These are phyloP conservation scores for Disparrhopalites patrizii DNA, from an alignment of 2,888 invertebrate species.

Conservation along the genomic window DNA sequence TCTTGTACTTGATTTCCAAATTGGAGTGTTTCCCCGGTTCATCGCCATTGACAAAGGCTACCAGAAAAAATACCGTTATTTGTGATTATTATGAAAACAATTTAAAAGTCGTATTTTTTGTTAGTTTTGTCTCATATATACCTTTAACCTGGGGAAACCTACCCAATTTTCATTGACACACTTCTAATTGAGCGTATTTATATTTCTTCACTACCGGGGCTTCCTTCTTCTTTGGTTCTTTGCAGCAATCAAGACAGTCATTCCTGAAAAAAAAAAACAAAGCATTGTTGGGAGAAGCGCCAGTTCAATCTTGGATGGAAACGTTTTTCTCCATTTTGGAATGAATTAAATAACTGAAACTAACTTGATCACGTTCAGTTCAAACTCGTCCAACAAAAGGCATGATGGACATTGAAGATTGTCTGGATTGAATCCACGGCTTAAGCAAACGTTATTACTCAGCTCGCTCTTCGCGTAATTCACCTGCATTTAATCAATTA, in stretches of 20 bases:
- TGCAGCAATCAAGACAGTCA: slow-evolving; percentile 36
- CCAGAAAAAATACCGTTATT: no score
- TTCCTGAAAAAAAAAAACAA: slow-evolving; percentile 44
- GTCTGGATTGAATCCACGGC: slow-evolving; percentile 78
- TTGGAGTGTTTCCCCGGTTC: slow-evolving; percentile 84
- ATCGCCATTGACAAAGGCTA: slow-evolving; percentile 93
- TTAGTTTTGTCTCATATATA: no score
- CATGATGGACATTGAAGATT: slow-evolving; percentile 85
- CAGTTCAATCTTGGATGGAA: no score
- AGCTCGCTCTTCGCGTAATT: no score
- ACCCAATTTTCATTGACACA: slow-evolving; percentile 97
- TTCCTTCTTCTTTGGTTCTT: slow-evolving; percentile 51
- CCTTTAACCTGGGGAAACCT: slow-evolving; percentile 75
- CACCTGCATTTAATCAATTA: no score
- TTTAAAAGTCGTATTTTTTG: no score
- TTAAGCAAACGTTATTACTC: slow-evolving; percentile 79
- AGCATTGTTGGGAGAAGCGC: no score
- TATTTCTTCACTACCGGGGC: slow-evolving; percentile 69
- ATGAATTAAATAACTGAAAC: slow-evolving; percentile 43
- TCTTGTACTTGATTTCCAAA: slow-evolving; percentile 81
- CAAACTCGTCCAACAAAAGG: slow-evolving; percentile 73
- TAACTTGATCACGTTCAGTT: slow-evolving; percentile 62
- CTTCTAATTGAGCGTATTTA: slow-evolving; percentile 86
- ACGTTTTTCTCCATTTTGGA: background rate
- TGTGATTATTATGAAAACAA: no score